Base-by-base conservation (phyloP, 2,113 vertebrate genomes). In the Galeopterus variegatus region DNA sequence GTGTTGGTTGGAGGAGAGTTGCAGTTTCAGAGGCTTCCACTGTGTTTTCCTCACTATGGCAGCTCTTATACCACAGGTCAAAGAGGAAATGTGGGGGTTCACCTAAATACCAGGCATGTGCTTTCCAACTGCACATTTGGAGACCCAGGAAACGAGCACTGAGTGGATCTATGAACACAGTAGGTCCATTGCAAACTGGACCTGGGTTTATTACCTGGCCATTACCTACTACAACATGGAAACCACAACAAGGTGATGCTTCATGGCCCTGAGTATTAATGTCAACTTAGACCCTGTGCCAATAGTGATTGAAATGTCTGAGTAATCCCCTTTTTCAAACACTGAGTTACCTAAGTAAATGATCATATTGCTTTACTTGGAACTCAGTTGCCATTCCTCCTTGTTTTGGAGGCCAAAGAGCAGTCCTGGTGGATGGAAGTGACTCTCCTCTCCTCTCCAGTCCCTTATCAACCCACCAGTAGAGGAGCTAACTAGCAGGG, bases 201-300 rank as follows among this genome's bases (percentile, higher is more conserved):
- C 0, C 5, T 26, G 1, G 36, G 5, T 41, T 77, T 10, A 67
- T 60, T 56, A 79, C 7, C 19, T 56, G 31, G 1, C 0, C 1
- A n/a, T 60, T 69, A 36, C 15, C 12, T 65, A 4, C 6, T 79
- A 2, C 41, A 79, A 36, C 14, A 31, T 23, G 9, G 17, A 88
- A 36, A 18, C 17, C 2, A n/a, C 18, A n/a, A n/a, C n/a, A n/a
- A n/a, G 21, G 1, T 28, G 21, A 52, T 36, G 13, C 8, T 88
- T 64, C 17, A 41, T 1, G 28, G 41, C 13, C 2, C 24, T 88
- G 26, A 15, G 1, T 31, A 36, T 6, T 6, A 58, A 50, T 92
- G 33, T 72, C 62, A 94, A n/a, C 21, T 58, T 87, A 64, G 23
- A 58, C 24, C 15, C 6, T 14, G 23, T 79, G 31, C 24, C 17